A percentile compares a stretch with the other conserved stretches of the same genome.
phyloP scores from a whole-genome alignment of 2,888 invertebrate genomes.

The Hydropsyche betteni region DNA sequence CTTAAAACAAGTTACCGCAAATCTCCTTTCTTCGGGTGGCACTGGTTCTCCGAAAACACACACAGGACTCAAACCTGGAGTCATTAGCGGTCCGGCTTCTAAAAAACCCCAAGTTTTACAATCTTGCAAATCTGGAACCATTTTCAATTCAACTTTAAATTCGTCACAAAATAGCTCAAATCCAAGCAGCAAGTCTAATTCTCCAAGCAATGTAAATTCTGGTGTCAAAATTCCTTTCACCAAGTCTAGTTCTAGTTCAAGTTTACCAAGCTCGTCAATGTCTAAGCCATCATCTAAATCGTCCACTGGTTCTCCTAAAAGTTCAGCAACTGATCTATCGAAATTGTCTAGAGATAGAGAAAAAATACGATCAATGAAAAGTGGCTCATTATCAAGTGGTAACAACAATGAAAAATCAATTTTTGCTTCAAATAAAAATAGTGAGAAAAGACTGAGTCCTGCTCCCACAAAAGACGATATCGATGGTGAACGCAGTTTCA shows the following conservation, averaged over 20 bases:
- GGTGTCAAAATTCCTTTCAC: conserved; percentile 64
- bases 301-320: conserved; percentile 70
- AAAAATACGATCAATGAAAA: conserved; percentile 69
- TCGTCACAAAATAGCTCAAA: conserved; percentile 49
- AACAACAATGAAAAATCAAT: conserved; percentile 68
- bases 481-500: conserved; percentile 70
- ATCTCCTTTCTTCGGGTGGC: conserved; percentile 63
- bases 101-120: conserved; percentile 77
- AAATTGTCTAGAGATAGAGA: conserved; percentile 69
- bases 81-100: conserved; percentile 86
- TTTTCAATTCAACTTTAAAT: conserved; percentile 55
- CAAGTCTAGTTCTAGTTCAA: conserved; percentile 59
- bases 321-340: conserved; percentile 66
- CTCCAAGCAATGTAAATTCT: conserved; percentile 55
- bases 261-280: conserved; percentile 52
- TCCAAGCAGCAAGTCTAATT: conserved; percentile 54
- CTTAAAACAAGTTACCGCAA: conserved; percentile 60
- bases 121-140: conserved; percentile 61
- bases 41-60: conserved; percentile 81
- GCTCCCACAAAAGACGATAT: conserved; percentile 71
- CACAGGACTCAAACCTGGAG: conserved; percentile 85
- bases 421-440: conserved; percentile 68
- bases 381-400: conserved; percentile 59
- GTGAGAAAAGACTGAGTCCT: conserved; percentile 74
- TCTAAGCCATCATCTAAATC: conserved; percentile 59